phyloP scores from a whole-genome alignment of 2,113 vertebrate species.

The Pygoscelis antarcticus region DNA sequence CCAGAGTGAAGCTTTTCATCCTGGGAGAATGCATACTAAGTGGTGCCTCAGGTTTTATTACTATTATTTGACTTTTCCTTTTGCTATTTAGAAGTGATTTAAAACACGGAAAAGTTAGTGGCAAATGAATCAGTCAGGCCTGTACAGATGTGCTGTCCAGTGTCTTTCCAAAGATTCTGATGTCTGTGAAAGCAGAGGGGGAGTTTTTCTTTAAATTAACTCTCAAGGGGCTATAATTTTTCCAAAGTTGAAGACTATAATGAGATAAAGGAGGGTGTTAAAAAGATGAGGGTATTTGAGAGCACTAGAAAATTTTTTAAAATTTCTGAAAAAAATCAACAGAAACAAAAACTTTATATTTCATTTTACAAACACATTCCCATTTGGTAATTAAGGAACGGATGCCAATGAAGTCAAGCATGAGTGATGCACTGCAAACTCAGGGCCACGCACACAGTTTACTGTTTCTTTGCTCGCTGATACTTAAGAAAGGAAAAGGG shows the following conservation, averaged over 20 bases:
- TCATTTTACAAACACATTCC: neutral
- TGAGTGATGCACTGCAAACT: accelerated
- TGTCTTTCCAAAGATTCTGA: neutral
- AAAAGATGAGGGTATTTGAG: neutral
- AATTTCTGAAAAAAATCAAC: neutral
- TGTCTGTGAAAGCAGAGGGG: neutral
- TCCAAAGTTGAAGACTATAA: neutral
- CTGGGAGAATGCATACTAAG: neutral
- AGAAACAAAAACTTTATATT: neutral
- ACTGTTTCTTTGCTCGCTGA: neutral
- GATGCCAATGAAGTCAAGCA: neutral
- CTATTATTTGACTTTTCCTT: neutral
- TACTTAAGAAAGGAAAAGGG: neutral
- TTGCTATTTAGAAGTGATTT: neutral
- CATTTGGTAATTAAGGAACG: neutral
- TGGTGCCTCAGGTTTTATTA: neutral
- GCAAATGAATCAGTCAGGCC: neutral
- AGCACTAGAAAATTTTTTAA: neutral
- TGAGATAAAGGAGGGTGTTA: neutral
- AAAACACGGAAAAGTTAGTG: neutral
- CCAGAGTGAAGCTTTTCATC: neutral
- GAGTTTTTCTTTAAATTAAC: neutral
- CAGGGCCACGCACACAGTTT: neutral
- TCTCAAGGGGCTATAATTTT: neutral
- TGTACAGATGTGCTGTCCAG: too few relatives aligned